Conservation (phyloP, 2,888 invertebrate genomes). For the Mesorhabditis belari region DNA sequence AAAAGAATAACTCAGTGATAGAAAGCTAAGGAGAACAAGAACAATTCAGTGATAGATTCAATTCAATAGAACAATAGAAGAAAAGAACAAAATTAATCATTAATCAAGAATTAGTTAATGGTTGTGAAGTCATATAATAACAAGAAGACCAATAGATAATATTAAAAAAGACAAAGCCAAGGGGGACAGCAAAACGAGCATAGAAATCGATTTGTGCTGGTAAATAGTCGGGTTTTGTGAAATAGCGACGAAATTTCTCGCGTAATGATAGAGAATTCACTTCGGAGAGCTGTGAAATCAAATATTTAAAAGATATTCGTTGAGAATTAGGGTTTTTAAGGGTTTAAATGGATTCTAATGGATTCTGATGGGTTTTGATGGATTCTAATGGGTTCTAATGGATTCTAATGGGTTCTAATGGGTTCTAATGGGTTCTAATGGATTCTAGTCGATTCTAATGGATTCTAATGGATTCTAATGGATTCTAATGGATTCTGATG, state of each 20-base stretch:
- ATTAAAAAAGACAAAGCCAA: conserved; percentile 46
- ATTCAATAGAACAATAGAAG: neutral
- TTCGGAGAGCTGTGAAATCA: neutral
- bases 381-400: no score
- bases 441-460: no score
- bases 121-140: conserved; percentile 26
- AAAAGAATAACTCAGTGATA: neutral
- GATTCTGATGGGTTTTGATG: no score
- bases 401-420: no score
- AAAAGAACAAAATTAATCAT: no score
- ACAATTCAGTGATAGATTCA: conserved; percentile 4
- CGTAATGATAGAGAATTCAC: conserved; percentile 9
- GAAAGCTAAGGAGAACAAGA: conserved; percentile 2
- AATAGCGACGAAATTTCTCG: conserved; percentile 28
- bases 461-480: no score
- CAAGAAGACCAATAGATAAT: conserved; percentile 41
- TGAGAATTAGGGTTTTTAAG: no score
- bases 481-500: no score
- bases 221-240: conserved; percentile 47
- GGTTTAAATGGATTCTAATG: no score
- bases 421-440: no score
- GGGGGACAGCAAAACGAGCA: conserved; percentile 59
- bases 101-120: conserved; percentile 5
- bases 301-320: neutral
- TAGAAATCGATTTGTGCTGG: conserved; percentile 82